A percentile compares a stretch with the other conserved stretches of the same genome.
Evolutionary conservation across 1,140 invertebrate genomes (phyloP).

Genomic region (Sitophilus oryzae): DNA sequence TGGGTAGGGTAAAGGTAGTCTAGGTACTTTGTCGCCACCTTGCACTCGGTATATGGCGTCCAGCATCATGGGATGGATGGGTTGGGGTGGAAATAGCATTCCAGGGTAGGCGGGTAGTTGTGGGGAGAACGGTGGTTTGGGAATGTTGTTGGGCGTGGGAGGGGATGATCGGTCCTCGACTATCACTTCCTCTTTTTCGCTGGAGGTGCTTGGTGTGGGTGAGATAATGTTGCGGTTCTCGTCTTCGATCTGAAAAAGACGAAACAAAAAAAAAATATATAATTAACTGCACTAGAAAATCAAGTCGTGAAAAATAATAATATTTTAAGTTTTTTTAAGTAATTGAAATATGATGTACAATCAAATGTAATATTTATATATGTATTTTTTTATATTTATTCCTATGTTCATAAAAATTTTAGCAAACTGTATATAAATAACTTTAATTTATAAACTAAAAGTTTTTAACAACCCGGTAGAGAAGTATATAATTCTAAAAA

Average conservation of each 20-base stretch:
- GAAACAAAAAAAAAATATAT: too few species aligned
- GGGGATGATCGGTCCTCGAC: constrained; percentile 34
- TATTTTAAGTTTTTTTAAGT: too few species aligned
- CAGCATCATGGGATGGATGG: constrained; percentile 60
- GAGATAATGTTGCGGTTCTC: constrained; percentile 70
- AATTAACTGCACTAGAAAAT: too few species aligned
- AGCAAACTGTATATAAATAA: too few species aligned
- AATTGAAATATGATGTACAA: too few species aligned
- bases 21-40: constrained; percentile 44
- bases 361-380: too few species aligned
- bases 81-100: constrained; percentile 55
- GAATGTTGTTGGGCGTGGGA: constrained; percentile 20
- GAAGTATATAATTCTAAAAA: too few species aligned
- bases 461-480: too few species aligned
- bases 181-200: constrained; percentile 39
- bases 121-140: constrained; percentile 34
- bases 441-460: too few species aligned
- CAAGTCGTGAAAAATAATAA: too few species aligned
- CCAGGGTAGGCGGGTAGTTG: constrained; percentile 46
- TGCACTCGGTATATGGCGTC: constrained; percentile 65
- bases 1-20: constrained; percentile 47
- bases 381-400: too few species aligned
- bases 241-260: constrained; percentile 51
- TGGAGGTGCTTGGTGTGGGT: constrained; percentile 47
- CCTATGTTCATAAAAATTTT: too few species aligned